Evolutionary conservation across 2,888 invertebrate species (phyloP).

Genomic region (Cremastinae sp.): DNA sequence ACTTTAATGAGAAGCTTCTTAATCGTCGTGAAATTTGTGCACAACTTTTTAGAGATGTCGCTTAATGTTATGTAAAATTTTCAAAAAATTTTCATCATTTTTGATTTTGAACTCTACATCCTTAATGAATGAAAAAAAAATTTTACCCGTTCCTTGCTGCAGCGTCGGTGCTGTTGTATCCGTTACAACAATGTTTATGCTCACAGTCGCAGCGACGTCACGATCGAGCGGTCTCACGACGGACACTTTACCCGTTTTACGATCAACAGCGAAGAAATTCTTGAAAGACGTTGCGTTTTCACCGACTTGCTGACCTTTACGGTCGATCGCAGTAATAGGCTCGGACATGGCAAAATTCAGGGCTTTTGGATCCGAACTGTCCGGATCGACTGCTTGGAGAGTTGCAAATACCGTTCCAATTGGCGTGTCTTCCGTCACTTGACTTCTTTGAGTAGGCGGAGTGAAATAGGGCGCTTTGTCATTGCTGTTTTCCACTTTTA

Average conservation of each 20-base stretch:
- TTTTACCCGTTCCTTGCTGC: constrained; percentile 89
- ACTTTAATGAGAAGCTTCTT: too few relatives aligned
- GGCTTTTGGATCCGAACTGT: constrained; percentile 86
- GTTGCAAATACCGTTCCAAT: constrained; percentile 87
- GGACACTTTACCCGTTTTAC: constrained; percentile 84
- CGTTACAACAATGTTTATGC: constrained; percentile 89
- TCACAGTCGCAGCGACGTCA: constrained; percentile 87
- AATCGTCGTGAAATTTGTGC: too few relatives aligned
- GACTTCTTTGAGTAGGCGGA: constrained; percentile 89
- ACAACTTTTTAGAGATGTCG: too few relatives aligned
- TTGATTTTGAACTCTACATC: too few relatives aligned
- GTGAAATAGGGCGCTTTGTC: constrained; percentile 93
- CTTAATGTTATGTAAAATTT: too few relatives aligned
- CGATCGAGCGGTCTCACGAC: constrained; percentile 85
- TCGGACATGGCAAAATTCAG: constrained; percentile 86
- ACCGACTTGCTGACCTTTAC: constrained; percentile 88
- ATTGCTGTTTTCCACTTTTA: constrained; percentile 92
- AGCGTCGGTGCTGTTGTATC: constrained; percentile 90
- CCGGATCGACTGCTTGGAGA: constrained; percentile 90
- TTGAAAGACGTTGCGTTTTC: constrained; percentile 79
- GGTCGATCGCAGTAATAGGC: constrained; percentile 90
- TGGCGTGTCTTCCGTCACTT: constrained; percentile 90
- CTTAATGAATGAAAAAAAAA: too few relatives aligned
- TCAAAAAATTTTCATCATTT: too few relatives aligned
- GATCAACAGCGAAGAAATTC: constrained; percentile 86